Base-by-base conservation (phyloP, 2,888 invertebrate species). In the Lathronympha strigana region DNA sequence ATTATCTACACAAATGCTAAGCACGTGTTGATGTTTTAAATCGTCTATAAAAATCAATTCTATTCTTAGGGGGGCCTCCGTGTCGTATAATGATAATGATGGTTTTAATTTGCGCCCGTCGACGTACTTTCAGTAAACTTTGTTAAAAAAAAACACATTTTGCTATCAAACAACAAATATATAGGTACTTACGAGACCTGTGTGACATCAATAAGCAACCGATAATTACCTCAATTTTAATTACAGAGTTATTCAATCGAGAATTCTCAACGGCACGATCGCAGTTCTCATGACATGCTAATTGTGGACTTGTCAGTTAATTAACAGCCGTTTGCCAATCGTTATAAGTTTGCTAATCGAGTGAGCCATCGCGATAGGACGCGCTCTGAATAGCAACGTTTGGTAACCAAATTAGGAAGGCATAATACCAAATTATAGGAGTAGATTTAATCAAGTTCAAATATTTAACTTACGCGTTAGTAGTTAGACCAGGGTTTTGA, bases 301-400 rank as follows among this genome's bases (percentile, higher is more conserved):
- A 61, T 60, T 40, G 33, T 23, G 21, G n/a, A 53, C 6, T 38
- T 45, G 25, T 25, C 19, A 53, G 23, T 31, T 47, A 31, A 54
- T 66, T 61, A 49, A 15, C 54, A 19, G 13, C 47, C 31, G 47
- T 49, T 28, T 38, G 60, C 13, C 23, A 40, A 49, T 49, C 53
- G 47, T 21, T 28, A 31, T 21, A 66, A 15, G 61, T 49, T 60
- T 53, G 38, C 38, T 54, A 61, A 66, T 66, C 38, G 23, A 53
- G 47, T 47, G 43, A 45, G 58, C 45, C 36, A 58, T 58, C 51
- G 45, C 23, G 64, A 53, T 36, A 45, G 36, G 51, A 58, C 45
- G 36, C 58, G 64, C 43, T 58, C 63, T 63, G 64, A 60, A 64
- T 64, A 55, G n/a, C 38, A 55, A n/a, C 19, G 36, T 40, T 61